These are phyloP conservation scores for Lonchura striata DNA, from an alignment of 2,113 vertebrate species.

Conservation along the genomic window DNA sequence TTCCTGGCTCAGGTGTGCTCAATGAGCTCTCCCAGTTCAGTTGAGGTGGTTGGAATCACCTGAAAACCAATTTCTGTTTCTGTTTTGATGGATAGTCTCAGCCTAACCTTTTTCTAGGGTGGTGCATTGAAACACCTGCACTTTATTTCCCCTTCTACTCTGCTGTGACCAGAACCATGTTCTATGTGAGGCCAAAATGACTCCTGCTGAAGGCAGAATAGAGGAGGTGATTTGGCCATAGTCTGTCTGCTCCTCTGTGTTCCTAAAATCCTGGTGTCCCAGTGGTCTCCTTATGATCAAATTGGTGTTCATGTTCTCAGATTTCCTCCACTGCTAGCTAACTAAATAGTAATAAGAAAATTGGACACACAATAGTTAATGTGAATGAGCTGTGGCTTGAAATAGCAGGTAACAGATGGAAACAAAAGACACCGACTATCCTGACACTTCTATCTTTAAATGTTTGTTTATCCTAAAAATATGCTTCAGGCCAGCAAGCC, in stretches of 20 bases:
- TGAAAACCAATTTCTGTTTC: neutral
- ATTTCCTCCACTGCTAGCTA: neutral
- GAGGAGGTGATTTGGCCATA: neutral
- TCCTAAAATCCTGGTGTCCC: neutral
- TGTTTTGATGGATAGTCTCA: neutral
- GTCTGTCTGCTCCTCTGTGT: neutral
- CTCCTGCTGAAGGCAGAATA: neutral
- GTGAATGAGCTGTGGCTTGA: conserved; percentile 14
- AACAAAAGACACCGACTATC: conserved; percentile 37
- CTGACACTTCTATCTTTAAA: conserved; percentile 59
- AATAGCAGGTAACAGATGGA: conserved; percentile 58
- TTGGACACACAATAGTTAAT: conserved; percentile 34
- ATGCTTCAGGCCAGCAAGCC: neutral
- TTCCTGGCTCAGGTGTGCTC: conserved; percentile 7
- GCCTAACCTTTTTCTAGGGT: neutral
- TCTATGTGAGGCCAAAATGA: neutral
- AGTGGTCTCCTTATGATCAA: neutral
- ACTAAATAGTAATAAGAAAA: neutral
- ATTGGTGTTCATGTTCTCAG: neutral
- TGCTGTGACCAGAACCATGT: neutral
- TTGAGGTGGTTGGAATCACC: neutral
- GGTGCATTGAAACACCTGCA: neutral
- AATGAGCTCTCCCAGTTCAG: neutral
- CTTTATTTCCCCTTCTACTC: neutral
- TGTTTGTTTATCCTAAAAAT: conserved; percentile 67